Evolutionary conservation across 2,888 invertebrate genomes (phyloP), one percentile per base, ranked within the genome.

Genomic region (Andrena praecox): DNA sequence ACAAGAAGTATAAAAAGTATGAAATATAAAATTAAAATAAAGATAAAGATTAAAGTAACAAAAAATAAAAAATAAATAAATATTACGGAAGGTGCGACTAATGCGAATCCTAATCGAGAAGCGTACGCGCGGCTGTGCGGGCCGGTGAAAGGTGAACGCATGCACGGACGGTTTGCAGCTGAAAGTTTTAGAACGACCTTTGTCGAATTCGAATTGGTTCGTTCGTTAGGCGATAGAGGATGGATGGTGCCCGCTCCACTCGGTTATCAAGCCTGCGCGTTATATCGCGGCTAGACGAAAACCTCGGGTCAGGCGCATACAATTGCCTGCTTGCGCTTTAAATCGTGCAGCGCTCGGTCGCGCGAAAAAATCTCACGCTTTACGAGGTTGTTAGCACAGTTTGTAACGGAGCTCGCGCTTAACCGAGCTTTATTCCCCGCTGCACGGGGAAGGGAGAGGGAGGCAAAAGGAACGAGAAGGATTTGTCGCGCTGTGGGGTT

Each of bases 361-460:
- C 8, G 12, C n/a, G 42, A 60, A 70, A 29, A 71, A 77, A 27
- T 27, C 50, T 24, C 12, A 6, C 16, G 12, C 16, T 69, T 69
- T n/a, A 66, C 16, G 29, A 80, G 50, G 59, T 52, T 80, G 80
- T 69, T 73, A 80, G 16, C 54, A 33, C 27, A 50, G 24, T 48
- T 68, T 1, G n/a, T 78, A 66, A 54, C 66, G 66, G 64, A 27
- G 33, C n/a, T 33, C 20, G 29, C 29, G 33, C 56, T 60, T 64
- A 64, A 73, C 12, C 33, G 80, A 71, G 75, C 70, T 76, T 71
- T 69, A 68, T 82, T 75, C 33, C 50, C 12, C 31, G 62, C 35
- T n/a, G 29, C 42, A 50, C n/a, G 16, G 27, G 4, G 6, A 29
- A 24, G 8, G n/a, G 35, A 64, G 16, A 10, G n/a, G 10, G 62